These are phyloP conservation scores for Drosophila nebulosa DNA, from an alignment of 1,140 invertebrate genomes.

Conservation along the genomic window DNA sequence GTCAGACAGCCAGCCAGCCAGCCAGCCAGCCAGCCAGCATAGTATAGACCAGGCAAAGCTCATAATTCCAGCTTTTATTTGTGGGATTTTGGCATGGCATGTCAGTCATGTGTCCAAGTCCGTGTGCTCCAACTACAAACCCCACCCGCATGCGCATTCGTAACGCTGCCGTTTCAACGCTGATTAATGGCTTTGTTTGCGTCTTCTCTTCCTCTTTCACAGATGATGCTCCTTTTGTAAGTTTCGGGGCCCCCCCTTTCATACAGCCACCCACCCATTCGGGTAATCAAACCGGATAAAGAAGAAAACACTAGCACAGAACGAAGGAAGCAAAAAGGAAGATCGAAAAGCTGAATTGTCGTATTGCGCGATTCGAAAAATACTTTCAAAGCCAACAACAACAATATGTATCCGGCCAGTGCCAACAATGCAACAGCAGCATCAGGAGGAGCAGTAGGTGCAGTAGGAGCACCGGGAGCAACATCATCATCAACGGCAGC, in stretches of 20 bases:
- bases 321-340: neutral
- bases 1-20: neutral
- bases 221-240: conserved; percentile 38
- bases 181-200: conserved; percentile 66
- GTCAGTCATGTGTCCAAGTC: conserved; percentile 63
- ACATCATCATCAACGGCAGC: conserved; percentile 43
- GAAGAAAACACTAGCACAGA: neutral
- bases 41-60: conserved; percentile 40
- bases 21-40: neutral
- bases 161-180: conserved; percentile 42
- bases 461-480: conserved; percentile 5
- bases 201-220: conserved; percentile 4
- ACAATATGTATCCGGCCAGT: conserved; percentile 63
- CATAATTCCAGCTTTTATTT: conserved; percentile 80
- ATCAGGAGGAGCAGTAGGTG: conserved; percentile 2
- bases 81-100: conserved; percentile 76
- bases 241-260: no score
- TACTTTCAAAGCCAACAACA: neutral
- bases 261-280: no score
- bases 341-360: neutral
- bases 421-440: conserved; percentile 32
- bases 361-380: neutral
- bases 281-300: neutral
- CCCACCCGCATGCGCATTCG: conserved; percentile 47
- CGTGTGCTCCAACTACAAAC: neutral